A percentile compares a stretch with the other conserved stretches of the same genome.
Evolutionary conservation across 2,113 vertebrate species (phyloP).

Genomic region (Varanus salvator): DNA sequence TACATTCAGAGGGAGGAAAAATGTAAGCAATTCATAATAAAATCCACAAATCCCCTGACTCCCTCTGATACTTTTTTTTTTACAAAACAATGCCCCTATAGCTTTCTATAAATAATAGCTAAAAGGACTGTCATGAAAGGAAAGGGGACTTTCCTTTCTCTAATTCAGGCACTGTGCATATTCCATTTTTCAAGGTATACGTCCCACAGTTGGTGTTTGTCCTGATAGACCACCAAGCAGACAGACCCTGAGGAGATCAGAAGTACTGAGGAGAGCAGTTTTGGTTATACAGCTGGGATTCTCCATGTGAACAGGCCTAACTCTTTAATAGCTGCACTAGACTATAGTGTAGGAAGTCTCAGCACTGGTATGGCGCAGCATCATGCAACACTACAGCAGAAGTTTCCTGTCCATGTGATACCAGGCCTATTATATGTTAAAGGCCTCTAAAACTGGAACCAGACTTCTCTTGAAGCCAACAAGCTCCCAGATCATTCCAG

Average conservation of each 20-base stretch:
- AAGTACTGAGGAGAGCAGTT: neutral
- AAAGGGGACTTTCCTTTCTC: neutral
- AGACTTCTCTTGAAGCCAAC: neutral
- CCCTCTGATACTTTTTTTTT: neutral
- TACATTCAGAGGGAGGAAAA: neutral
- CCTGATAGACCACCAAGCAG: too few relatives aligned
- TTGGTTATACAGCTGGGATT: neutral
- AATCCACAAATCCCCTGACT: neutral
- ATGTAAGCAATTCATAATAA: neutral
- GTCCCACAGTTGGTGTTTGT: too few relatives aligned
- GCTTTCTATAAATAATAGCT: neutral
- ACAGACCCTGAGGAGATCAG: too few relatives aligned
- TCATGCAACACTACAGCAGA: neutral
- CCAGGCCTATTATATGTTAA: neutral
- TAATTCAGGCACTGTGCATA: neutral
- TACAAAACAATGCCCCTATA: neutral
- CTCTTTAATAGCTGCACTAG: neutral
- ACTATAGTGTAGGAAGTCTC: neutral
- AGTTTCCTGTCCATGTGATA: neutral
- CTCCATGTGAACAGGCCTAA: neutral
- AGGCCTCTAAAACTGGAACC: neutral
- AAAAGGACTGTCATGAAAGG: neutral
- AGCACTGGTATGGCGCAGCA: too few relatives aligned
- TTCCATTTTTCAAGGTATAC: too few relatives aligned
- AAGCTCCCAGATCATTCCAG: neutral